Percentiles rank a stretch among this genome's conserved stretches.
Evolutionary conservation across 2,113 vertebrate species (phyloP).

Genomic region (Emydura subglobosa): DNA sequence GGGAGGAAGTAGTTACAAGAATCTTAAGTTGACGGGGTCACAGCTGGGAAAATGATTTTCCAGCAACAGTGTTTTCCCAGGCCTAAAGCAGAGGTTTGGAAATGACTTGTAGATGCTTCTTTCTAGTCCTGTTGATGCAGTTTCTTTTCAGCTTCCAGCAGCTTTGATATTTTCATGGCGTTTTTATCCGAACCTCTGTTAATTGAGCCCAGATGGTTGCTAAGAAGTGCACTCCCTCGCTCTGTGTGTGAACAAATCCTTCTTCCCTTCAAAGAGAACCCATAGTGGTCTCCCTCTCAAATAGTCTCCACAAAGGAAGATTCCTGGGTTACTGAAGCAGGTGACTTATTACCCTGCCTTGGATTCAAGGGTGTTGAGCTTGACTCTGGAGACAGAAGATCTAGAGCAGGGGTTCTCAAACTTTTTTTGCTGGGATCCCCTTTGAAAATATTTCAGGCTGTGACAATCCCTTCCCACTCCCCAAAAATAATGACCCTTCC

Average conservation of each 20-base stretch:
- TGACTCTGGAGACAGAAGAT: not conserved
- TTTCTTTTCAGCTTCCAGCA: not conserved
- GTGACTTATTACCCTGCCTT: no score
- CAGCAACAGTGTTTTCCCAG: not conserved
- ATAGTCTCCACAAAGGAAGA: not conserved
- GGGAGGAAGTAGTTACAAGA: no score
- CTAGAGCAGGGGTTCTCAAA: no score
- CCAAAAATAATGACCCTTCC: no score
- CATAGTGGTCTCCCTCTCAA: not conserved
- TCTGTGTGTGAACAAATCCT: not conserved
- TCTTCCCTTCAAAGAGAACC: not conserved
- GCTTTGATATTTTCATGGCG: not conserved
- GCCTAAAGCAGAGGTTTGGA: rapidly evolving
- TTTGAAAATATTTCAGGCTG: no score
- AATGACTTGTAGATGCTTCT: not conserved
- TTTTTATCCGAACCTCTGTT: not conserved
- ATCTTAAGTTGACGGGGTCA: no score
- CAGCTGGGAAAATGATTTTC: not conserved
- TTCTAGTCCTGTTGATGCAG: not conserved
- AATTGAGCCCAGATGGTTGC: not conserved
- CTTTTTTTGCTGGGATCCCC: no score
- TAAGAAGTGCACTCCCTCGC: not conserved
- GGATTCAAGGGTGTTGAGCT: no score
- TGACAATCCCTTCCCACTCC: no score
- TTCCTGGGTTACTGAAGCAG: no score